phyloP scores from a whole-genome alignment of 2,113 vertebrate species.

The Aphyosemion australe region DNA sequence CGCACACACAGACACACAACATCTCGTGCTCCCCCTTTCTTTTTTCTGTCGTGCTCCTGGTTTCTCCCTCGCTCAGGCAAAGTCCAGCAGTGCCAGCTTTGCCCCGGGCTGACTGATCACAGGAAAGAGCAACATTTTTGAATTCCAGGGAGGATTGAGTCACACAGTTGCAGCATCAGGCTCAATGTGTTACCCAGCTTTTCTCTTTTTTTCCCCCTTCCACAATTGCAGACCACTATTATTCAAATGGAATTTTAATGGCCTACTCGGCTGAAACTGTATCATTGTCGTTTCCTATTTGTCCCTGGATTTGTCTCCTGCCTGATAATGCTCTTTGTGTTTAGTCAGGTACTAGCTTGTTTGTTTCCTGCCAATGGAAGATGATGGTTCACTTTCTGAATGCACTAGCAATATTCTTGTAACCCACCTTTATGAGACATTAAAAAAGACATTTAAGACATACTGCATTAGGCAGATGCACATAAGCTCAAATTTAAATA shows the following conservation, averaged over 20 bases:
- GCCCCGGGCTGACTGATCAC: constrained; percentile 79
- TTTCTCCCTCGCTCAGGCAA: constrained; percentile 48
- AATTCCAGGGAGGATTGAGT: constrained; percentile 77
- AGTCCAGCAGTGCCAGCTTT: constrained; percentile 75
- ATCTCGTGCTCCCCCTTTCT: constrained; percentile 31
- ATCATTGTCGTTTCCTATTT: constrained; percentile 47
- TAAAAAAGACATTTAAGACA: constrained; percentile 8
- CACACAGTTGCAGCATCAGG: constrained; percentile 63
- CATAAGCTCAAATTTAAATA: not conserved
- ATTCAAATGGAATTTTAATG: constrained; percentile 73
- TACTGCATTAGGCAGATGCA: not conserved
- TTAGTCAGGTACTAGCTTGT: constrained; percentile 38
- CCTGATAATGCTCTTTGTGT: constrained; percentile 51
- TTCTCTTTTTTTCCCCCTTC: constrained; percentile 40
- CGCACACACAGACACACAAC: no score
- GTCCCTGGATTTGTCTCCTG: constrained; percentile 44
- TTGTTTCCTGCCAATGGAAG: constrained; percentile 19
- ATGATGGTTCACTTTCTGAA: constrained; percentile 28
- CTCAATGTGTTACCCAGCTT: constrained; percentile 50
- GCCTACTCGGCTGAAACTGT: constrained; percentile 47
- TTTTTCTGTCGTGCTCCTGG: constrained; percentile 41
- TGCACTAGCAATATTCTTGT: not conserved
- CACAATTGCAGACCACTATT: constrained; percentile 43
- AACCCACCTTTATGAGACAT: not conserved
- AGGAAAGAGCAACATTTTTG: constrained; percentile 77